A percentile compares a stretch with the other conserved stretches of the same genome.
Evolutionary conservation across 1,140 invertebrate genomes (phyloP).

Genomic region (Trypoxylus dichotomus): DNA sequence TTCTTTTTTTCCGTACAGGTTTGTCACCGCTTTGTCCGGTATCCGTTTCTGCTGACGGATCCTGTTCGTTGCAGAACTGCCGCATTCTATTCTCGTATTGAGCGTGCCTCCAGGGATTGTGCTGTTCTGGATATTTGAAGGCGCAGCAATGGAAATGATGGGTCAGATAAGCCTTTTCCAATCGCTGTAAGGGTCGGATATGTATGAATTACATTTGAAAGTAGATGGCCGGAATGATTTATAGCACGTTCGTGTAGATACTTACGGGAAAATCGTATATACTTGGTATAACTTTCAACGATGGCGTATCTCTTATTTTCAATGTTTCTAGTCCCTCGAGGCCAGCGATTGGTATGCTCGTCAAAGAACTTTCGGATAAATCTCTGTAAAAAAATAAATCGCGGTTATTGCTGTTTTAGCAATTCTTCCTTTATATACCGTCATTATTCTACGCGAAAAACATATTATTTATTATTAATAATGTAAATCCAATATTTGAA

Average conservation of each 20-base stretch:
- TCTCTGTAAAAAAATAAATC: conserved; percentile 63
- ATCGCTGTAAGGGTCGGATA: conserved; percentile 45
- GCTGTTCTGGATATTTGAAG: conserved; percentile 78
- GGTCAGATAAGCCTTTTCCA: conserved; percentile 66
- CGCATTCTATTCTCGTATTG: conserved; percentile 59
- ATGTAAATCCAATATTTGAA: no score
- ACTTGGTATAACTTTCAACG: conserved; percentile 79
- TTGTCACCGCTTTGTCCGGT: conserved; percentile 33
- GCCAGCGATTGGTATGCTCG: conserved; percentile 70
- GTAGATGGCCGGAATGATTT: not conserved
- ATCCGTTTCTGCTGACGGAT: conserved; percentile 27
- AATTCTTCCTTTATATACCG: no score
- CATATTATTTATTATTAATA: no score
- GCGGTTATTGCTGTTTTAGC: no score
- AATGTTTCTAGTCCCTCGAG: conserved; percentile 72
- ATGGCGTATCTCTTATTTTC: conserved; percentile 69
- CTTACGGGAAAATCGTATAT: conserved; percentile 76
- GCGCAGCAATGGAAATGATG: conserved; percentile 91
- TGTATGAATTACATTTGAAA: not conserved
- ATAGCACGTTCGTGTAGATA: conserved; percentile 4
- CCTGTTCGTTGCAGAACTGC: conserved; percentile 40
- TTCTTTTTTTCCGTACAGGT: conserved; percentile 13
- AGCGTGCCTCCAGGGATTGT: conserved; percentile 68
- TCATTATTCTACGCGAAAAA: no score
- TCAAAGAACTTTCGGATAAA: conserved; percentile 74